Evolutionary conservation across 2,113 vertebrate genomes (phyloP).

Genomic region (Opisthocomus hoazin): DNA sequence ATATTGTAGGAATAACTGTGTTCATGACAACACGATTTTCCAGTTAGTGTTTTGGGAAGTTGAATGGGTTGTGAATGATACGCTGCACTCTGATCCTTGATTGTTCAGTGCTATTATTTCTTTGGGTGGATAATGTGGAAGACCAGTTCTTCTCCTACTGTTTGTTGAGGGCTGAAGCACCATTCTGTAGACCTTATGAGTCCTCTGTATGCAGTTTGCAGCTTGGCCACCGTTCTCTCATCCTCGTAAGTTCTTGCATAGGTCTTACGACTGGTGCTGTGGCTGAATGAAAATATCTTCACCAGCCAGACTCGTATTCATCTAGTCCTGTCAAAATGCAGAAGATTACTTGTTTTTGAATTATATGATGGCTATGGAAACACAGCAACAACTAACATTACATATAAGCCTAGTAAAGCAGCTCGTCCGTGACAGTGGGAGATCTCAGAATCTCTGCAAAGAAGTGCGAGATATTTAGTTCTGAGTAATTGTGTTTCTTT

Average conservation of each 20-base stretch:
- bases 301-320: background rate
- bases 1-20: background rate
- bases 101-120: background rate
- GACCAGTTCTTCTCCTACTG: background rate
- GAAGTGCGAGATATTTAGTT: background rate
- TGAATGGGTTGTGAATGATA: background rate
- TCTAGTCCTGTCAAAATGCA: background rate
- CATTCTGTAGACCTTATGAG: background rate
- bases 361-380: background rate
- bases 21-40: rapidly evolving
- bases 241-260: background rate
- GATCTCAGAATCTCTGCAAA: background rate
- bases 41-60: background rate
- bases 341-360: background rate
- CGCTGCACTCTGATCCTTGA: background rate
- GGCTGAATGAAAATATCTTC: background rate
- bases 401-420: background rate
- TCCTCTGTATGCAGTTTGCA: background rate
- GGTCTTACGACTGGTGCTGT: background rate
- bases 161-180: background rate
- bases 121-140: background rate
- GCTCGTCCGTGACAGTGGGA: background rate
- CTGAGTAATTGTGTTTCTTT: background rate
- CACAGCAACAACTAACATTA: background rate
- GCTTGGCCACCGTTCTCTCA: background rate